A percentile compares a stretch with the other conserved stretches of the same genome.
Evolutionary conservation across 2,888 invertebrate genomes (phyloP).

Genomic region (Drosophila villosipedis): DNA sequence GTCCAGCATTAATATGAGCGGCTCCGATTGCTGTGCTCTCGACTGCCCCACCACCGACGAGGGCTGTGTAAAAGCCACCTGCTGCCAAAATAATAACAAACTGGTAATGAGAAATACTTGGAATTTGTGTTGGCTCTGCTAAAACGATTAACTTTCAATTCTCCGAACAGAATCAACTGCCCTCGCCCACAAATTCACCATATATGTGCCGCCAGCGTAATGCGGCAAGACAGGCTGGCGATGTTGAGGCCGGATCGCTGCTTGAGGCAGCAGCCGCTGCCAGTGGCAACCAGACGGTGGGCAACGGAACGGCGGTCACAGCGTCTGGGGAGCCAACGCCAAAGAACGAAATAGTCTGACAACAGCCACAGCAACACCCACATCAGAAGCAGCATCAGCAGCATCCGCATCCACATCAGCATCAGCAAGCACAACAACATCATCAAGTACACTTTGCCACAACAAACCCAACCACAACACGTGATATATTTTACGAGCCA

Average conservation of each 20-base stretch:
- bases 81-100: constrained; percentile 88
- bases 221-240: constrained; percentile 87
- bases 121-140: fast-evolving
- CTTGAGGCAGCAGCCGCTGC: constrained; percentile 79
- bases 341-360: constrained; percentile 84
- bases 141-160: background rate
- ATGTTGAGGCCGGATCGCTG: constrained; percentile 84
- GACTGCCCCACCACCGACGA: constrained; percentile 94
- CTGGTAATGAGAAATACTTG: constrained; percentile 57
- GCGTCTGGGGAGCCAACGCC: constrained; percentile 55
- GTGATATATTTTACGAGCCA: constrained; percentile 74
- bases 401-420: constrained; percentile 19
- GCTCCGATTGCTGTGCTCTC: constrained; percentile 90
- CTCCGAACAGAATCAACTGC: constrained; percentile 86
- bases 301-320: constrained; percentile 56
- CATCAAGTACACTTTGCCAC: constrained; percentile 49
- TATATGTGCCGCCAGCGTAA: constrained; percentile 93
- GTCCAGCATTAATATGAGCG: constrained; percentile 86
- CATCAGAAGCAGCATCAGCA: constrained; percentile 39
- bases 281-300: constrained; percentile 66
- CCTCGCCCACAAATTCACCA: constrained; percentile 92
- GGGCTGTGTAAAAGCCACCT: constrained; percentile 94
- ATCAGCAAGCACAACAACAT: constrained; percentile 36
- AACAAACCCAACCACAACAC: constrained; percentile 53
- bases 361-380: constrained; percentile 83